Percentiles rank a stretch among this genome's conserved stretches.
These are phyloP conservation scores for Anarhynchus alexandrinus DNA, from an alignment of 2,113 vertebrate genomes.

Conservation along the genomic window DNA sequence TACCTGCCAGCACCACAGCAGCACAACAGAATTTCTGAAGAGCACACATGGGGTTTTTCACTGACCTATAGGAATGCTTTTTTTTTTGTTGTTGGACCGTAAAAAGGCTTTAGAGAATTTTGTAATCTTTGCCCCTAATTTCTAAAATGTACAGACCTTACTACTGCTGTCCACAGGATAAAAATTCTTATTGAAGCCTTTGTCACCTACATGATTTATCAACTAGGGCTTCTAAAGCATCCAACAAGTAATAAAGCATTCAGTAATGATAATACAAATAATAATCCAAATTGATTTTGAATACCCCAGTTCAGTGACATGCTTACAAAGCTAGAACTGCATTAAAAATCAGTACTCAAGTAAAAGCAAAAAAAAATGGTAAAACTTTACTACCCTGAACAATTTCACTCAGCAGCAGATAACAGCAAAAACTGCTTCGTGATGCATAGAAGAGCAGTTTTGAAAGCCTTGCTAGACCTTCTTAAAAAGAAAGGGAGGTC, in stretches of 20 bases:
- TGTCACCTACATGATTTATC: background rate
- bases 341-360: background rate
- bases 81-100: background rate
- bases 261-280: background rate
- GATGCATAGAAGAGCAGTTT: background rate
- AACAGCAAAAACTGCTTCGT: background rate
- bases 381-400: background rate
- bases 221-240: background rate
- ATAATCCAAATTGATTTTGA: background rate
- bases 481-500: background rate
- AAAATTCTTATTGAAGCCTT: background rate
- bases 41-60: background rate
- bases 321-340: background rate
- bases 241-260: background rate
- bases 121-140: background rate
- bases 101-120: background rate
- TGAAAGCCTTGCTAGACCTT: background rate
- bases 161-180: background rate
- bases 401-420: background rate
- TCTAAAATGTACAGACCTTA: background rate
- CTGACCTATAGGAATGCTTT: background rate
- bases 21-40: background rate
- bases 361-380: background rate
- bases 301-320: background rate
- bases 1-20: background rate